Evolutionary conservation across 2,797 vertebrate species (phyloP).

Genomic region (Salmo trutta): DNA sequence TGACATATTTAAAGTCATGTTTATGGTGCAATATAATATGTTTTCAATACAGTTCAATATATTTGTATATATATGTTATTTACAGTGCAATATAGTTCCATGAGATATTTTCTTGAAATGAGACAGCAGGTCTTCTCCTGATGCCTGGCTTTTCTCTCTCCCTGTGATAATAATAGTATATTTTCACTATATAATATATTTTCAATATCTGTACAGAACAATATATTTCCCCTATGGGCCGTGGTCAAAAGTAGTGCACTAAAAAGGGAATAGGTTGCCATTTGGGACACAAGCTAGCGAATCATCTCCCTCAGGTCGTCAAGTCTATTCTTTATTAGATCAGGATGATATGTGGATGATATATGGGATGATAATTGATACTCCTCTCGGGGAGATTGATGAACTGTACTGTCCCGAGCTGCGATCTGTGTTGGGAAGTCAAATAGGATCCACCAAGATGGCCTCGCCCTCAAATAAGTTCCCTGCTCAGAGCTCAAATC

Average conservation of each 20-base stretch:
- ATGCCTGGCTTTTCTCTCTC: not conserved
- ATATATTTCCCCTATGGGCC: no score
- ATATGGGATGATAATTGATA: slow-evolving; percentile 21
- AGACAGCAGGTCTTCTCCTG: not conserved
- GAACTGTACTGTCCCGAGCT: slow-evolving; percentile 12
- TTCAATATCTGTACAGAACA: no score
- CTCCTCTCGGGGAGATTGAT: slow-evolving; percentile 19
- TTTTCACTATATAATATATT: not conserved
- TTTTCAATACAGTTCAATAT: not conserved
- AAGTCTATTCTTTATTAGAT: slow-evolving; percentile 21
- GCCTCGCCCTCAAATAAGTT: slow-evolving; percentile 29
- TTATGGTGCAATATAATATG: not conserved
- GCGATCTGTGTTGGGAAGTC: slow-evolving; percentile 23
- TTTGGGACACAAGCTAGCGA: no score
- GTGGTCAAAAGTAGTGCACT: no score
- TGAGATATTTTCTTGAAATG: no score
- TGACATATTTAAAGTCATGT: not conserved
- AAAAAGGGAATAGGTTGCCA: no score
- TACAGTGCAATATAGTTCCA: not conserved
- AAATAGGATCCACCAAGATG: slow-evolving; percentile 43
- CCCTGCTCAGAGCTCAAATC: slow-evolving; percentile 41
- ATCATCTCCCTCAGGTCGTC: slow-evolving; percentile 16
- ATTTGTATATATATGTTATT: not conserved
- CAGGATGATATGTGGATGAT: not conserved
- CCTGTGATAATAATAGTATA: not conserved